Conservation (phyloP, 2,797 vertebrate species). For the Falco columbarius region DNA sequence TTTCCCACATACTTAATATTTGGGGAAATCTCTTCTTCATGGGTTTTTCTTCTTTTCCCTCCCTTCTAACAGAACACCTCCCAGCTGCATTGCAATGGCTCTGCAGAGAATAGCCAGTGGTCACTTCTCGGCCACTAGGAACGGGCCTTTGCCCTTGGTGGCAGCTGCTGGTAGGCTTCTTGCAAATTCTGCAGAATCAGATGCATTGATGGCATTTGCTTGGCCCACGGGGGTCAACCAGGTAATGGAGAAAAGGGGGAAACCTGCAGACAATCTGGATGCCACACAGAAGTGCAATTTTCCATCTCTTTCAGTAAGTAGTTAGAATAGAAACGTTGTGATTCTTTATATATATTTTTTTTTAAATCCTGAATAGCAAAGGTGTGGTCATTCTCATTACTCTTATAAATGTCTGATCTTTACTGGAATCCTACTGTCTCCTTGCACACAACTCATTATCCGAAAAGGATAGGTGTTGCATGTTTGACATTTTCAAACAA, state of each 20-base stretch:
- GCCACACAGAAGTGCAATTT: not conserved
- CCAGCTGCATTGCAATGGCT: not conserved
- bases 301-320: not conserved
- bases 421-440: not conserved
- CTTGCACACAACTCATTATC: not conserved
- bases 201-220: fast-evolving
- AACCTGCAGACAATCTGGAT: not conserved
- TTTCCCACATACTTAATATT: not conserved
- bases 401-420: not conserved
- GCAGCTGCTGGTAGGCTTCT: not conserved
- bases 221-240: not conserved
- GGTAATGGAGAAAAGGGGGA: not conserved
- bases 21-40: not conserved
- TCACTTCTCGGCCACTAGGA: fast-evolving
- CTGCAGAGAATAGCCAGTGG: not conserved
- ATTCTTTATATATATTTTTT: not conserved
- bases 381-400: not conserved
- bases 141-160: not conserved
- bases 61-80: not conserved
- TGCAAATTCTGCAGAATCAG: not conserved
- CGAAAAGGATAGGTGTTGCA: not conserved
- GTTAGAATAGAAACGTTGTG: not conserved
- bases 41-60: not conserved
- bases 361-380: not conserved
- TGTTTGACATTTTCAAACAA: not conserved